Evolutionary conservation across 2,888 invertebrate genomes (phyloP), one percentile per base, ranked within the genome.

Genomic region (Pteria penguin): DNA sequence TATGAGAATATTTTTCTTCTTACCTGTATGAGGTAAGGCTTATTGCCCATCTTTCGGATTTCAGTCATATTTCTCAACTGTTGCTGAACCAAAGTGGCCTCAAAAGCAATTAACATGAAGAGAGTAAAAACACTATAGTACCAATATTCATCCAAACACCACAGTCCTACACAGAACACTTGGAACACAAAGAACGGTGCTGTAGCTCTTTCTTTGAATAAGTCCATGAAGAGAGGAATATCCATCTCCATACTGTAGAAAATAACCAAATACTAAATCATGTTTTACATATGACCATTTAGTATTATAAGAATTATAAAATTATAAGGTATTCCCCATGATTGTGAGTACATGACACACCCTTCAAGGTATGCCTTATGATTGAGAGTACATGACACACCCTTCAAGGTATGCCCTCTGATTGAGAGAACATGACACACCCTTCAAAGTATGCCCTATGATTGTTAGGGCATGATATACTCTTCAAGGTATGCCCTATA

Each of bases 171-270:
- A 90, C 99, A 99, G 92, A 99, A 99, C 75, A 99, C 97, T 96
- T 99, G 99, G 93, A 99, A 99, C 4, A 99, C 98, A 93, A 99
- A 99, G 93, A 99, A 99, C 1, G 99, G 99, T 0, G 99, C 99
- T 0, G 99, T 98, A 0, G 99, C 99, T 86, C 99, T 94, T 93
- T 99, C 99, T 87, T 96, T 96, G 91, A 99, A 99, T 24, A 99
- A 93, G 92, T 99, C 98, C 94, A 95, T 94, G 90, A 99, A 99
- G 92, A 98, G 97, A 0, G 99, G 99, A 24, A 99, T 96, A 75
- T 97, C 95, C 95, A 96, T 95, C 81, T 94, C 94, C 91, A 96
- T 93, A 72, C 95, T 95, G 87, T 66, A 92, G 90, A 74, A 85
- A 80, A 82, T 65, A 63, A 8, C 8, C 57, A 57, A 18, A 24